phyloP scores from a whole-genome alignment of 2,797 vertebrate species.

The Parauchenoglanis punctatus region DNA sequence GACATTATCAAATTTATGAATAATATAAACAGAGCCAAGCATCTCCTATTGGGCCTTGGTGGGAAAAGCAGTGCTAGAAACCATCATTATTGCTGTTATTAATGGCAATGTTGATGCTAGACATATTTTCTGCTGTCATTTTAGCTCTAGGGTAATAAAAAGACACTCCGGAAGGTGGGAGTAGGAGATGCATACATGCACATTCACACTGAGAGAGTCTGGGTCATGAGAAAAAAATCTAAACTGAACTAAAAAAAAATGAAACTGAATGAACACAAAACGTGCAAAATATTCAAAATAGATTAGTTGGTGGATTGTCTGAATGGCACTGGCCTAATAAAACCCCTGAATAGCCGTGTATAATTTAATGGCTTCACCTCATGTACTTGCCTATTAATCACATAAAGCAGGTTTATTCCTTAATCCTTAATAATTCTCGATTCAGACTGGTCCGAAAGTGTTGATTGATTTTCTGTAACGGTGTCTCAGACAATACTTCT shows the following conservation, averaged over 20 bases:
- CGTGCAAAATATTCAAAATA: neutral
- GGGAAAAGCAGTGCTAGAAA: slow-evolving; percentile 4
- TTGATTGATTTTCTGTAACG: neutral
- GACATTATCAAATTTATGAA: neutral
- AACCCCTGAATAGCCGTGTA: no score
- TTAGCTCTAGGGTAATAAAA: slow-evolving; percentile 24
- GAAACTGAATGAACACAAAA: neutral
- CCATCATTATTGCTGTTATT: slow-evolving; percentile 6
- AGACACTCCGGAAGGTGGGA: neutral
- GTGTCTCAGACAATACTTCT: neutral
- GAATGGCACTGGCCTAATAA: neutral
- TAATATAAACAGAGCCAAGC: neutral
- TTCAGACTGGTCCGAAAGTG: neutral
- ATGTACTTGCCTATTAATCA: neutral
- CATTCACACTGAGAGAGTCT: neutral
- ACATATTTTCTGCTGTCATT: slow-evolving; percentile 26
- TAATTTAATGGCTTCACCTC: neutral
- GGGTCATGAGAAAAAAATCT: neutral
- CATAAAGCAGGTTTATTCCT: neutral
- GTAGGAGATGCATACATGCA: slow-evolving; percentile 3
- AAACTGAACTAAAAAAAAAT: neutral
- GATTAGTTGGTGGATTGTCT: neutral
- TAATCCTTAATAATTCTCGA: neutral
- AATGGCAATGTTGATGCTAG: slow-evolving; percentile 7
- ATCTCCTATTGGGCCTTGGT: neutral